phyloP scores from a whole-genome alignment of 2,888 invertebrate genomes.

The Trachelus troglodyta region DNA sequence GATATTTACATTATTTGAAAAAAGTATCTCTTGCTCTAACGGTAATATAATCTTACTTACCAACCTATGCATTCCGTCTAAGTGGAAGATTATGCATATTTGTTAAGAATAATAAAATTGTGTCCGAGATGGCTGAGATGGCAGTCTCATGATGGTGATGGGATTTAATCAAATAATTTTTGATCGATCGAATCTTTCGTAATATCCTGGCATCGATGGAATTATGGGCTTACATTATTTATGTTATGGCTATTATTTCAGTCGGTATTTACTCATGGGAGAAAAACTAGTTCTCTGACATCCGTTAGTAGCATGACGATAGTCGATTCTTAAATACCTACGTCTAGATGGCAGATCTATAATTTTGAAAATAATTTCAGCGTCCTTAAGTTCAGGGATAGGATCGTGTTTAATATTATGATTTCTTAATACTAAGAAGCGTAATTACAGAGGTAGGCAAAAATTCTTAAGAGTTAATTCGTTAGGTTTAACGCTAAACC shows the following conservation, averaged over 20 bases:
- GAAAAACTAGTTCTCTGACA: background rate
- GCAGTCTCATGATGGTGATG: background rate
- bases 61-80: background rate
- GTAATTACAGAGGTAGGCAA: background rate
- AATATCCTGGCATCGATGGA: background rate
- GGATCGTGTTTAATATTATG: background rate
- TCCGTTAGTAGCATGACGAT: background rate
- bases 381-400: background rate
- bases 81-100: background rate
- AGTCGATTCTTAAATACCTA: background rate
- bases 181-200: background rate
- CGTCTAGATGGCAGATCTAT: background rate
- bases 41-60: background rate
- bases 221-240: background rate
- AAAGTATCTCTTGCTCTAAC: background rate
- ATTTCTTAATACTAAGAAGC: background rate
- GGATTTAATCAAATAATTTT: background rate
- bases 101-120: background rate
- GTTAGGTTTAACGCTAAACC: background rate
- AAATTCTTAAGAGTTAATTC: background rate
- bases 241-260: background rate
- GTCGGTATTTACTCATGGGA: background rate
- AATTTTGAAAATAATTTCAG: background rate
- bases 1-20: background rate
- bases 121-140: background rate